phyloP scores from a whole-genome alignment of 2,888 invertebrate genomes.

The Lepeophtheirus nordmannii region DNA sequence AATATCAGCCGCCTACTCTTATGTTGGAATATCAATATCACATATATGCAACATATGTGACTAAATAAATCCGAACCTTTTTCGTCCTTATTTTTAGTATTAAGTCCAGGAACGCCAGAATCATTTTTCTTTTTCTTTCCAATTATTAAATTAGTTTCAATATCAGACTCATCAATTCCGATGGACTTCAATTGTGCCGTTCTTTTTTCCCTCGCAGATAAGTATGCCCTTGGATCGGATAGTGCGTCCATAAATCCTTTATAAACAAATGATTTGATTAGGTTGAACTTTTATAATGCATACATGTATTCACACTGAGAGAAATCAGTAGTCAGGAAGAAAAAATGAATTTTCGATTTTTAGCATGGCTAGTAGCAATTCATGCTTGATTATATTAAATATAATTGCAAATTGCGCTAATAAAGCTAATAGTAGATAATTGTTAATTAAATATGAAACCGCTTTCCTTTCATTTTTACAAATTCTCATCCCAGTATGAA shows the following conservation, averaged over 20 bases:
- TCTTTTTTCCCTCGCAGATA: slow-evolving; percentile 68
- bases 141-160: slow-evolving; percentile 30
- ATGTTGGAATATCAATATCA: too few relatives aligned
- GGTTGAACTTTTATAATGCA: too few relatives aligned
- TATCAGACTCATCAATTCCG: slow-evolving; percentile 68
- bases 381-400: too few relatives aligned
- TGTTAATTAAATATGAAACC: too few relatives aligned
- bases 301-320: not conserved
- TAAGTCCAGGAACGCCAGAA: not conserved
- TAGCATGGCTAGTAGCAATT: too few relatives aligned
- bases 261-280: slow-evolving; percentile 33
- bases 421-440: too few relatives aligned
- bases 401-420: too few relatives aligned
- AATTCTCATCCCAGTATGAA: too few relatives aligned
- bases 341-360: too few relatives aligned
- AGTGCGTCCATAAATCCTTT: slow-evolving; percentile 95
- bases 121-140: slow-evolving; percentile 18
- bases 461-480: too few relatives aligned
- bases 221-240: slow-evolving; percentile 81
- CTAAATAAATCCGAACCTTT: slow-evolving; percentile 20
- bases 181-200: slow-evolving; percentile 84
- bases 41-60: too few relatives aligned
- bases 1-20: too few relatives aligned
- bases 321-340: slow-evolving; percentile 25
- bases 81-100: not conserved